phyloP scores from a whole-genome alignment of 2,888 invertebrate genomes.

The Meandrusa payeni region DNA sequence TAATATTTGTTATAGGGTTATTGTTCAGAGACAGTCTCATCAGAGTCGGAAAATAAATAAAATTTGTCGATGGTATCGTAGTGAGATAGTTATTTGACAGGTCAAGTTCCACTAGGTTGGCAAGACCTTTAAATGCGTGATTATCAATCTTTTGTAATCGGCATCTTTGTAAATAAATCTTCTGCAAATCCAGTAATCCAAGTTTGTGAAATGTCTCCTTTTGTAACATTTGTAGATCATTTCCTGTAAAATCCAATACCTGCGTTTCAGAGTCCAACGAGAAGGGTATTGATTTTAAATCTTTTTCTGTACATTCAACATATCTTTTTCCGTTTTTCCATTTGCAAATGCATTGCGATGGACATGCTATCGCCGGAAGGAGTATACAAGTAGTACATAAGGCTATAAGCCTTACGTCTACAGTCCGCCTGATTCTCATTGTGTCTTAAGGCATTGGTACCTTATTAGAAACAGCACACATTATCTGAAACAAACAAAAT shows the following conservation, averaged over 20 bases:
- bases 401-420: slow-evolving; percentile 69
- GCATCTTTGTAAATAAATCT: slow-evolving; percentile 90
- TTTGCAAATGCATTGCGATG: slow-evolving; percentile 90
- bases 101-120: slow-evolving; percentile 94
- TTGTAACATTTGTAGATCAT: slow-evolving; percentile 89
- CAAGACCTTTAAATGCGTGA: slow-evolving; percentile 90
- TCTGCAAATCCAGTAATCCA: slow-evolving; percentile 91
- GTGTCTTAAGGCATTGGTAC: slow-evolving; percentile 62
- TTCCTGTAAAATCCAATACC: slow-evolving; percentile 92
- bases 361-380: slow-evolving; percentile 82
- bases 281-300: slow-evolving; percentile 87
- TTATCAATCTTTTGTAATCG: slow-evolving; percentile 88
- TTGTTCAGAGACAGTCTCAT: slow-evolving; percentile 91
- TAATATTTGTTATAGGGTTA: slow-evolving; percentile 89
- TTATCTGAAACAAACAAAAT: slow-evolving; percentile 70
- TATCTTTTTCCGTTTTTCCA: slow-evolving; percentile 96
- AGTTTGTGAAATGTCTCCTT: slow-evolving; percentile 89
- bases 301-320: slow-evolving; percentile 91
- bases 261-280: slow-evolving; percentile 92
- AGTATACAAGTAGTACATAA: slow-evolving; percentile 70
- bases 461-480: slow-evolving; percentile 46
- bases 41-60: slow-evolving; percentile 88
- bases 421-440: slow-evolving; percentile 60
- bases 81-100: slow-evolving; percentile 90
- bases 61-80: slow-evolving; percentile 88